Conservation (phyloP, 2,888 invertebrate species). For the Hirtodrosophila alboralis region DNA sequence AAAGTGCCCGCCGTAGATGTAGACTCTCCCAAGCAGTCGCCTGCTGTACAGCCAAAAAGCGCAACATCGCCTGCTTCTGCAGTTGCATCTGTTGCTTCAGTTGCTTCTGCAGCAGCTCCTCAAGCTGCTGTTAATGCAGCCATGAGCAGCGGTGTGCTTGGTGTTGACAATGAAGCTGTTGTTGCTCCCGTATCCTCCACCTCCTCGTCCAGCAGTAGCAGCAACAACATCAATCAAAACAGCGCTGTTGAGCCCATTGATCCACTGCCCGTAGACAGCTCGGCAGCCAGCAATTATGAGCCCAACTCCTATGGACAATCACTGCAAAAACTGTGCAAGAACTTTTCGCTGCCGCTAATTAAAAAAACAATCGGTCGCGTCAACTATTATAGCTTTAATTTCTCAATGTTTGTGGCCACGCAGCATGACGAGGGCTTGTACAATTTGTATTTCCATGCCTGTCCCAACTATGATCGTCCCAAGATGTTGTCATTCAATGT, state of each 20-base stretch:
- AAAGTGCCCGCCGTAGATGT: not conserved
- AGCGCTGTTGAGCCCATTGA: slow-evolving; percentile 24
- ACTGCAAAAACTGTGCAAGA: slow-evolving; percentile 83
- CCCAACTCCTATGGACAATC: slow-evolving; percentile 49
- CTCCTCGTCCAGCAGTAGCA: slow-evolving; percentile 10
- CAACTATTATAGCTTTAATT: slow-evolving; percentile 85
- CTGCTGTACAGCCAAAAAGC: slow-evolving; percentile 16
- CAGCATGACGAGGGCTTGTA: slow-evolving; percentile 95
- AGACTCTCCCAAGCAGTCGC: slow-evolving; percentile 1
- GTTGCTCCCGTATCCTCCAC: slow-evolving; percentile 13
- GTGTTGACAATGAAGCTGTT: slow-evolving; percentile 1
- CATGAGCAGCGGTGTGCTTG: slow-evolving; percentile 17
- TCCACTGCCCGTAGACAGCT: slow-evolving; percentile 30
- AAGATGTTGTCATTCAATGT: slow-evolving; percentile 88
- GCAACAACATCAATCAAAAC: slow-evolving; percentile 11
- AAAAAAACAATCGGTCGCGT: slow-evolving; percentile 85
- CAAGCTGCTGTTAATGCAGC: slow-evolving; percentile 5
- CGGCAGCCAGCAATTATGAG: slow-evolving; percentile 36
- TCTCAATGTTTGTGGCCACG: slow-evolving; percentile 90
- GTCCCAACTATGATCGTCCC: slow-evolving; percentile 88
- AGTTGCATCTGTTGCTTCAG: slow-evolving; percentile 7
- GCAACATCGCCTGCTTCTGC: slow-evolving; percentile 7
- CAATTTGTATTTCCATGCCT: slow-evolving; percentile 97
- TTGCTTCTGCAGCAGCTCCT: slow-evolving; percentile 1
- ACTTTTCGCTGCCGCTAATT: slow-evolving; percentile 86